Evolutionary conservation across 1,140 invertebrate species (phyloP).

Genomic region (Charaxes varanes): DNA sequence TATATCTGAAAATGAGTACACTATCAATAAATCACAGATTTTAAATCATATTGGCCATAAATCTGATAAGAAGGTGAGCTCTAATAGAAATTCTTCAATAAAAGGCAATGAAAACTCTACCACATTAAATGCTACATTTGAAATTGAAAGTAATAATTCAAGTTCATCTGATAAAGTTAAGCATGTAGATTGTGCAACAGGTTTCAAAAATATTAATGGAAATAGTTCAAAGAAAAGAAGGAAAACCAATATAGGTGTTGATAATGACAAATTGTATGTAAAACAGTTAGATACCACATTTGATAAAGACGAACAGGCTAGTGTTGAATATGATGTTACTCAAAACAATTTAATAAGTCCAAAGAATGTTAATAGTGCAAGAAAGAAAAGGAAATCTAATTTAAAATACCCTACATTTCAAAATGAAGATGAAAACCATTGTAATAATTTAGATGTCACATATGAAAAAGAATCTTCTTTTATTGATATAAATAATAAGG

Average conservation of each 20-base stretch:
- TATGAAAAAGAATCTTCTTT: constrained; percentile 9
- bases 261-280: constrained; percentile 2
- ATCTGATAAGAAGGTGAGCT: too few relatives aligned
- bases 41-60: too few relatives aligned
- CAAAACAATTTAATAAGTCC: background rate
- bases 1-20: too few relatives aligned
- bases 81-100: too few relatives aligned
- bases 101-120: too few relatives aligned
- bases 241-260: constrained; percentile 7
- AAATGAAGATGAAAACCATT: constrained; percentile 12
- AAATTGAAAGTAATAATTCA: too few relatives aligned
- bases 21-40: too few relatives aligned
- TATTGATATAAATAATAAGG: too few relatives aligned
- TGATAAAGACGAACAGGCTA: constrained; percentile 10
- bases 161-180: too few relatives aligned
- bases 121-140: constrained; percentile 8
- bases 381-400: constrained; percentile 14
- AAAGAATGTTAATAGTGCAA: background rate
- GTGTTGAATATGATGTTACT: background rate
- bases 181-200: too few relatives aligned
- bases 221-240: constrained; percentile 4
- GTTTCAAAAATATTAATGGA: too few relatives aligned
- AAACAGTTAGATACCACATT: constrained; percentile 15
- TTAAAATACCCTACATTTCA: constrained; percentile 14
- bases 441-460: constrained; percentile 7